Evolutionary conservation across 2,113 vertebrate species (phyloP).

Genomic region (Plectropomus leopardus): DNA sequence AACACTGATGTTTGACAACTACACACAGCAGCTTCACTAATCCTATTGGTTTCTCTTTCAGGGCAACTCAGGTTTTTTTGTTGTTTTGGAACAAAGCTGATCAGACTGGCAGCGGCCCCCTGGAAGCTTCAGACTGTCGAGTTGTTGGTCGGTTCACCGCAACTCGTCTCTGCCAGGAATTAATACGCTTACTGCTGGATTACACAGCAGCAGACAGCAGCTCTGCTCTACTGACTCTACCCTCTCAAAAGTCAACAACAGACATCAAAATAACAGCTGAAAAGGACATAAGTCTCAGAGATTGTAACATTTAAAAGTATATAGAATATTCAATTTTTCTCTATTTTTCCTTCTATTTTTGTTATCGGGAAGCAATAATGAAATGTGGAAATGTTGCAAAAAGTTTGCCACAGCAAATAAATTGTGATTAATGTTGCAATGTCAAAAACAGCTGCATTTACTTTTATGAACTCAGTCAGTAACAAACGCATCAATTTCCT

Average conservation of each 20-base stretch:
- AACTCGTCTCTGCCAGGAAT: slow-evolving; percentile 15
- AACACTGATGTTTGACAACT: slow-evolving; percentile 18
- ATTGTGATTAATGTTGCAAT: neutral
- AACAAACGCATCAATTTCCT: slow-evolving; percentile 13
- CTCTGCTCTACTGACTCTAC: neutral
- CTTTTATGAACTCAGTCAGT: slow-evolving; percentile 15
- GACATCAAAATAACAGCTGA: neutral
- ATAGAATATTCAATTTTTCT: neutral
- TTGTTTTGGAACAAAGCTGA: slow-evolving; percentile 49
- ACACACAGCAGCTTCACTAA: slow-evolving; percentile 18
- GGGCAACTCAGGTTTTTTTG: slow-evolving; percentile 16
- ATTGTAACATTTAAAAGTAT: neutral
- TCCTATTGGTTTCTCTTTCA: slow-evolving; percentile 26
- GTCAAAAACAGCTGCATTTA: slow-evolving; percentile 5
- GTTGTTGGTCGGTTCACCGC: slow-evolving; percentile 6
- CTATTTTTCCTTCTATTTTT: neutral
- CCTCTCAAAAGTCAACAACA: neutral
- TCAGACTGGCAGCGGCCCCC: slow-evolving; percentile 11
- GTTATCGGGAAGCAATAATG: neutral
- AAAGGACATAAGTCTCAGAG: neutral
- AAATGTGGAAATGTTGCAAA: neutral
- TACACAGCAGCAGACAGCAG: neutral
- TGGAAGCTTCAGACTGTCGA: slow-evolving; percentile 23
- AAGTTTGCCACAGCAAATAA: neutral
- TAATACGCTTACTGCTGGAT: slow-evolving; percentile 21